Conservation (phyloP, 2,797 vertebrate species). For the Pseudochirops cupreus region DNA sequence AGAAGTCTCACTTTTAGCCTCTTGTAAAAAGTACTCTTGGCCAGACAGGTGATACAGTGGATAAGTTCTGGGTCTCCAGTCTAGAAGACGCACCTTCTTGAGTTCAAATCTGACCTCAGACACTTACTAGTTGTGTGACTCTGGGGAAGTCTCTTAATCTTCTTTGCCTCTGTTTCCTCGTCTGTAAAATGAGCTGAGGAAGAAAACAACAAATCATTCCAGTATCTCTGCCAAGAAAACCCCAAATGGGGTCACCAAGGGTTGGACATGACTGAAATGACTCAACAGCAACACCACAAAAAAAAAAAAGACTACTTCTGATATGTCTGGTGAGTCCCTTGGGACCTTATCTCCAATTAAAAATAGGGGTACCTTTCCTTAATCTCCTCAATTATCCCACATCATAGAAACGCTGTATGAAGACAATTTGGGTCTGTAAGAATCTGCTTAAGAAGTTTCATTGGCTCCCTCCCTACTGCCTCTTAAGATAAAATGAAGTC, state of each 20-base stretch:
- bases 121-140: neutral
- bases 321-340: neutral
- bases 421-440: slow-evolving; percentile 7
- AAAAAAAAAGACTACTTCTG: neutral
- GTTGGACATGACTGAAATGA: neutral
- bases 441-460: neutral
- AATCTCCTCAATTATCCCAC: slow-evolving; percentile 44
- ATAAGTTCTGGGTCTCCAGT: neutral
- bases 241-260: neutral
- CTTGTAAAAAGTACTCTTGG: neutral
- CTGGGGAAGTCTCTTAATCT: neutral
- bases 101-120: neutral
- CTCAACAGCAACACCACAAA: neutral
- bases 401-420: slow-evolving; percentile 37
- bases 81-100: neutral
- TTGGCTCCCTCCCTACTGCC: neutral
- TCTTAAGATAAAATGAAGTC: neutral
- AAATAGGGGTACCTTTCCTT: slow-evolving; percentile 48
- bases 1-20: slow-evolving; percentile 29
- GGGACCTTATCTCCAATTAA: slow-evolving; percentile 26
- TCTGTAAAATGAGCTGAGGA: neutral
- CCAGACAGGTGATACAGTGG: neutral
- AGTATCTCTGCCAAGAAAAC: neutral
- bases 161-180: neutral
- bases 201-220: neutral